Evolutionary conservation across 2,113 vertebrate genomes (phyloP), one percentile per base, ranked within the genome.

Genomic region (Poeciliopsis retropinna): DNA sequence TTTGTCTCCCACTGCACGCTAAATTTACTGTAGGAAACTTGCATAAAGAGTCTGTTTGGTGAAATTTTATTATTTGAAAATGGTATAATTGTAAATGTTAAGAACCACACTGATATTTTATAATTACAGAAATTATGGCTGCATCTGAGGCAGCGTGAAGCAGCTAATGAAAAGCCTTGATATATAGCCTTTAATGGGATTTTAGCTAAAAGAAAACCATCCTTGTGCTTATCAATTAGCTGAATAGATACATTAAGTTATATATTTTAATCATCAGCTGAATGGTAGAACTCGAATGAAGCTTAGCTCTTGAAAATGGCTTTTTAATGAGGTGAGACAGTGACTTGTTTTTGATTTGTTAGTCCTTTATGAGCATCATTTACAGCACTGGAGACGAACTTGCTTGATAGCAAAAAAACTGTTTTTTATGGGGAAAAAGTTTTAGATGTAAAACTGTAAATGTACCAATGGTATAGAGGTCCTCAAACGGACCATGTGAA

Each of bases 261-360:
- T 89, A 92, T 88, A 80, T 91, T 87, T 90, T 88, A 91, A 93
- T 92, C 93, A 92, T 89, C 91, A 92, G 88, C 93, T 94, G 91
- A 91, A 92, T 87, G 75, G 65, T 75, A 72, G 88, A 90, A 85
- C 78, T 60, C 67, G 92, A 93, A 92, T 92, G 91, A 94, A 90
- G 85, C 90, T 92, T 89, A 89, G 84, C 88, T 79, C 62, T 83
- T 83, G 83, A 70, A 94, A 94, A 95, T 92, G 88, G 79, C 77
- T 67, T 92, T 94, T 94, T 94, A 92, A 94, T 85, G 92, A 93
- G 81, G 83, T 79, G 80, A 76, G 87, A 90, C 90, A 76, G 91
- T 81, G 41, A 83, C 85, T 90, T 87, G 82, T 83, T 69, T 87
- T 81, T 89, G 87, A 92, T 87, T 92, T 65, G 63, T 90, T 76